phyloP scores from a whole-genome alignment of 2,113 vertebrate species.

The Rhizomys pruinosus region DNA sequence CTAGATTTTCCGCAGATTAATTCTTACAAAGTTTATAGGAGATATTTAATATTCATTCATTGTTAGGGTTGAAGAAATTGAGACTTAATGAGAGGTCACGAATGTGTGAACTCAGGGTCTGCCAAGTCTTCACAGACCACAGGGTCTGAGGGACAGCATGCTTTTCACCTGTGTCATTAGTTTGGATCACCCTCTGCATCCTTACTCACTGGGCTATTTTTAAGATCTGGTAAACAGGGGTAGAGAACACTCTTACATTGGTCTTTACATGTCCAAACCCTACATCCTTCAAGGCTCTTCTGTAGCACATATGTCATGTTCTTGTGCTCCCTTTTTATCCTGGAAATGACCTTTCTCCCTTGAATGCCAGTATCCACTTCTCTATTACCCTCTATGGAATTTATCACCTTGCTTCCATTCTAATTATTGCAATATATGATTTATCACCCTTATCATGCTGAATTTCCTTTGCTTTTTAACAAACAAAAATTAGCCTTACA shows the following conservation, averaged over 20 bases:
- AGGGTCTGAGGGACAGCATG: neutral
- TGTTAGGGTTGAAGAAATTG: neutral
- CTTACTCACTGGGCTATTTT: slow-evolving; percentile 46
- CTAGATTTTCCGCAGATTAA: neutral
- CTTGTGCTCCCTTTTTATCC: neutral
- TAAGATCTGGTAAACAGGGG: slow-evolving; percentile 17
- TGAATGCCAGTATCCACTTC: neutral
- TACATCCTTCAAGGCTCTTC: neutral
- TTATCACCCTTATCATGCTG: neutral
- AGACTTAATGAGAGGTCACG: neutral
- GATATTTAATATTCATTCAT: neutral
- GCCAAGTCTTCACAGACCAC: neutral
- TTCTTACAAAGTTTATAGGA: slow-evolving; percentile 13
- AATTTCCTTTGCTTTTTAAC: slow-evolving; percentile 15
- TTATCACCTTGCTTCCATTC: neutral
- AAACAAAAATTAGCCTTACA: neutral
- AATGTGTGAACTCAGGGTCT: neutral
- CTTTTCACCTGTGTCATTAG: neutral
- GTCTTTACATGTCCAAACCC: slow-evolving; percentile 5
- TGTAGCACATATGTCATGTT: neutral
- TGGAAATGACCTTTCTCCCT: neutral
- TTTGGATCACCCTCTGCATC: neutral
- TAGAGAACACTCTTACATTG: neutral
- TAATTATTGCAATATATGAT: slow-evolving; percentile 32
- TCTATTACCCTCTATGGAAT: neutral